A percentile compares a stretch with the other conserved stretches of the same genome.
phyloP scores from a whole-genome alignment of 2,113 vertebrate species.

The Trichechus manatus region DNA sequence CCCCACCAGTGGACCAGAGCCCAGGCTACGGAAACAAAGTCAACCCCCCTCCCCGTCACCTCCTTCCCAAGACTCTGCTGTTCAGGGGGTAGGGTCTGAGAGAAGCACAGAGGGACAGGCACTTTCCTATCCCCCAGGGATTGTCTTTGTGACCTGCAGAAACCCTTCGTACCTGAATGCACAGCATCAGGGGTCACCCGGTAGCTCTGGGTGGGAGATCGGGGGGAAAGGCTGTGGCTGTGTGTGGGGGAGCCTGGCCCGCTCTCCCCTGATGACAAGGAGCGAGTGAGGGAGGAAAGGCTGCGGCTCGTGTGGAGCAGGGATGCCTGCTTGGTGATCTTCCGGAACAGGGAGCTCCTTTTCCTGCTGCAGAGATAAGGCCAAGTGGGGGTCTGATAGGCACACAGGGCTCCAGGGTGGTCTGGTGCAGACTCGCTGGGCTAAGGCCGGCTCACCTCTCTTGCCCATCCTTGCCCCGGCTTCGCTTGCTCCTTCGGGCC shows the following conservation, averaged over 20 bases:
- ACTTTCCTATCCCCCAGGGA: neutral
- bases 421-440: neutral
- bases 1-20: neutral
- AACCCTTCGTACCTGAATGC: conserved; percentile 92
- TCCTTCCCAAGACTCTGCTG: neutral
- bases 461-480: conserved; percentile 94
- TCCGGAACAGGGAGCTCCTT: conserved; percentile 95
- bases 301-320: conserved; percentile 97
- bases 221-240: conserved; percentile 96
- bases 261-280: conserved; percentile 97
- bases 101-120: neutral
- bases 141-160: neutral
- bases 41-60: neutral
- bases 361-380: conserved; percentile 90
- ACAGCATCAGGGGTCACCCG: conserved; percentile 93
- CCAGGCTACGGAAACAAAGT: neutral
- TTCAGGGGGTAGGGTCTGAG: neutral
- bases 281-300: conserved; percentile 96
- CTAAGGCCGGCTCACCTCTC: conserved; percentile 90
- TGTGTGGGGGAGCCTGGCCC: conserved; percentile 97
- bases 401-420: neutral
- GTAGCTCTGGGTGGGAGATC: conserved; percentile 96
- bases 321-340: conserved; percentile 96
- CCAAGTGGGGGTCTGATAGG: neutral
- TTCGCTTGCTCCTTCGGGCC: conserved; percentile 96